Base-by-base conservation (phyloP, 2,113 vertebrate species). In the Megaceryle torquata region DNA sequence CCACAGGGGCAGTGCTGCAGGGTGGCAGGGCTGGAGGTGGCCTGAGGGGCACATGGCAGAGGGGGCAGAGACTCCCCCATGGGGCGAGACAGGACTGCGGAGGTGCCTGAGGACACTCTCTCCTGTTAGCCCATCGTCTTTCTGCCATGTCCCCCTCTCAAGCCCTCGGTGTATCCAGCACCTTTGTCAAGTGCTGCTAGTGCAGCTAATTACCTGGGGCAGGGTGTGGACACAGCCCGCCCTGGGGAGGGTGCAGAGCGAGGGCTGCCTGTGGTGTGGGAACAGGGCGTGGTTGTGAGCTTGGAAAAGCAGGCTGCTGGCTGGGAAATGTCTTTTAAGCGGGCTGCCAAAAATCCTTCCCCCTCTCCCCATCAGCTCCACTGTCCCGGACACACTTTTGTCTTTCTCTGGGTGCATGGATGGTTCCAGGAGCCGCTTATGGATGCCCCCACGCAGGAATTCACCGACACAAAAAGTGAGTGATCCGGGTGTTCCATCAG, bases 191-290 rank as follows among this genome's bases (percentile, higher is more conserved):
- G 48, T 4, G 43, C 57, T 64, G 41, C 15, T 16, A 16, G 39
- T 6, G n/a, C 1, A 0, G 5, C 25, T 59, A 17, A 24, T 82
- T 63, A 33, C 31, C 19, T 16, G 31, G n/a, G 10, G 14, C 9
- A 13, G 68, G 4, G 13, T 14, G 25, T 10, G n/a, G 75, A 13
- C 29, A 7, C 33, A 29, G 19, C 24, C 37, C 24, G 9, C 31
- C 5, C 9, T 9, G 19, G 16, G n/a, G 21, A 56, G 24, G 28
- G 21, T 9, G 4, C 0, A 0, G 26, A 56, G 31, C 0, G 1
- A 16, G 24, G 16, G 29, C 31, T 76, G 26, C 39, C 29, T 7
- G 2, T 3, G 14, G 21, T 20, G 37, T 2, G 5, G 25, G 37
- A 63, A 29, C 2, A 8, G 9, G 22, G 46, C 4, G 16, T 1